Percentiles rank a stretch among this genome's conserved stretches.
phyloP scores from a whole-genome alignment of 2,888 invertebrate genomes.

The Halictus quadricinctus region DNA sequence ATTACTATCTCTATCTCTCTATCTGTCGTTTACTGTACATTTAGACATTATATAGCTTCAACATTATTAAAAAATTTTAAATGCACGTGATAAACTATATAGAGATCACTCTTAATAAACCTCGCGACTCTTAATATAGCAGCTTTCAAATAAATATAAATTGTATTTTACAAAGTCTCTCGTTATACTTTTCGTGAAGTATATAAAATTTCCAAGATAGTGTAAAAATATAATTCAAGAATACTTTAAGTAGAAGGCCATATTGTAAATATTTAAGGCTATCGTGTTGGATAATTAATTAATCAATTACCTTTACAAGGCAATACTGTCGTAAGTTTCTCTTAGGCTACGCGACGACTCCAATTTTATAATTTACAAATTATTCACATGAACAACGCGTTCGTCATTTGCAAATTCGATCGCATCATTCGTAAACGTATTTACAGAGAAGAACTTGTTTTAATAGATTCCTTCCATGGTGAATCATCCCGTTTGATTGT shows the following conservation, averaged over 20 bases:
- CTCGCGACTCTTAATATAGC: background rate
- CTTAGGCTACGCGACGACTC: slow-evolving; percentile 40
- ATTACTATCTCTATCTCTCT: slow-evolving; percentile 16
- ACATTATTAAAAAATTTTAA: slow-evolving; percentile 30
- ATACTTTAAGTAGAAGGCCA: slow-evolving; percentile 63
- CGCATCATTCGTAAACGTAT: slow-evolving; percentile 28
- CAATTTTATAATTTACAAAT: slow-evolving; percentile 54
- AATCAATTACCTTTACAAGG: slow-evolving; percentile 10
- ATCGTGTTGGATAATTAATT: slow-evolving; percentile 23
- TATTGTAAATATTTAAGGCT: slow-evolving; percentile 23
- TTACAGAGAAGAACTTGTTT: slow-evolving; percentile 36
- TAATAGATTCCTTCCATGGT: background rate
- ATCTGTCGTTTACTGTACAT: slow-evolving; percentile 16
- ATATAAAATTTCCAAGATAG: slow-evolving; percentile 30
- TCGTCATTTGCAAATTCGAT: slow-evolving; percentile 1
- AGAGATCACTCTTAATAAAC: slow-evolving; percentile 27
- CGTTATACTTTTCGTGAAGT: background rate
- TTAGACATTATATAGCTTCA: slow-evolving; percentile 19
- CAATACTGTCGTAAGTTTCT: slow-evolving; percentile 49
- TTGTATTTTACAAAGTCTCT: slow-evolving; percentile 24
- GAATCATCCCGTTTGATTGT: slow-evolving; percentile 20
- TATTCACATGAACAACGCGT: slow-evolving; percentile 40
- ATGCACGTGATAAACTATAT: slow-evolving; percentile 23
- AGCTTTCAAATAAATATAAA: slow-evolving; percentile 32
- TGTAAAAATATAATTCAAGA: slow-evolving; percentile 45